Base-by-base conservation (phyloP, 2,888 invertebrate genomes). In the Leptura quadrifasciata region DNA sequence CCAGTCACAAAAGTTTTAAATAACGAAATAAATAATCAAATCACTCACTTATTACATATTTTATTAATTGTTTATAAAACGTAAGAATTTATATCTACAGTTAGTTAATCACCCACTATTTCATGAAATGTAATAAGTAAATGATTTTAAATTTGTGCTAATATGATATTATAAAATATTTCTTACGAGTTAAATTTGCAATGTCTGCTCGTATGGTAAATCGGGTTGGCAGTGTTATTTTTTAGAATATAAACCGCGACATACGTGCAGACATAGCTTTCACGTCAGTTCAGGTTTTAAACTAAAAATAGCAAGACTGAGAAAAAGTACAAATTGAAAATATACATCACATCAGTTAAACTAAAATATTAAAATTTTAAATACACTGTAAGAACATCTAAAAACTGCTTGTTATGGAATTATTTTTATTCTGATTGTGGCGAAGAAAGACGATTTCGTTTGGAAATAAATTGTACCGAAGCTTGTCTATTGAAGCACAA, bases 181-280 rank as follows among this genome's bases (percentile, higher is more conserved):
- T 57, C 52, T 73, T 61, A 69, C 21, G 12, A 52, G 72, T 75
- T 63, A 72, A 70, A 69, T 65, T 55, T 75, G 79, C 82, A 82
- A 84, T 83, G 84, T 84, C 85, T 86, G 85, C 82, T 80, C 84
- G 85, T 84, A 86, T 84, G 86, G 81, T 81, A 84, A 83, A 84
- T 82, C 86, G 87, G 85, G 86, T 84, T 88, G 88, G 88, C 88
- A 88, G 88, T 88, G 88, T 83, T 84, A 85, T 83, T 85, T 74
- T 85, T 88, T 87, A 87, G 86, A 88, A 87, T 88, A 84, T 86
- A 84, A 83, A 86, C 86, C 85, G 84, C 83, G 84, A 82, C 85
- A 85, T 85, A 85, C 84, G 85, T 75, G 75, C 82, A 83, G 82
- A 84, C 84, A 86, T 84, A 83, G 83, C 61, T 81, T 81, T 67